Conservation (phyloP, 2,113 vertebrate species). For the Noturus placidus region DNA sequence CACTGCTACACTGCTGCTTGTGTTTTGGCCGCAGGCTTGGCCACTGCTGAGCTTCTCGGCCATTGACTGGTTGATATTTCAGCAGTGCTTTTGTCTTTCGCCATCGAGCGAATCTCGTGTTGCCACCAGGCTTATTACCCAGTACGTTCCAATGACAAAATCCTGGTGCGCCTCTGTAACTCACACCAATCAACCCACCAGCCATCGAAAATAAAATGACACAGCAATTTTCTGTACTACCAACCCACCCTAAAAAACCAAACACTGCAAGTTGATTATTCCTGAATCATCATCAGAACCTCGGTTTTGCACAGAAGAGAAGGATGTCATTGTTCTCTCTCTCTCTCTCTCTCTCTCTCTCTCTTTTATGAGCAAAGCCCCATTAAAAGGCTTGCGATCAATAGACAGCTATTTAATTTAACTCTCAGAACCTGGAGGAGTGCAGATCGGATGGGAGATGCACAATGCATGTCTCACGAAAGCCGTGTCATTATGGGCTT, state of each 20-base stretch:
- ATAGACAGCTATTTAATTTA: conserved; percentile 68
- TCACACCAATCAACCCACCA: not conserved
- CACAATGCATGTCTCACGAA: conserved; percentile 45
- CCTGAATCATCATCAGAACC: conserved; percentile 3
- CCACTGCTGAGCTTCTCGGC: conserved; percentile 10
- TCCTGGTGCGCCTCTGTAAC: conserved; percentile 13
- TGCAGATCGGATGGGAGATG: conserved; percentile 52
- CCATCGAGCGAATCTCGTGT: not conserved
- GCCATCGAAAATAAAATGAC: not conserved
- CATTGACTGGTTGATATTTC: conserved; percentile 10
- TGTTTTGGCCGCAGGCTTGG: conserved; percentile 4
- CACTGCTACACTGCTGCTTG: conserved; percentile 9
- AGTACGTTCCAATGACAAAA: conserved; percentile 11
- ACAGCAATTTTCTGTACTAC: not conserved
- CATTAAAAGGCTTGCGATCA: conserved; percentile 66
- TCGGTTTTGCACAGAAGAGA: conserved; percentile 5
- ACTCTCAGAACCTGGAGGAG: conserved; percentile 49
- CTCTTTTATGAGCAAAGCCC: conserved; percentile 56
- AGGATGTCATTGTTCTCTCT: conserved; percentile 54
- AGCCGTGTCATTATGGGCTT: conserved; percentile 56
- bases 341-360: conserved; percentile 57
- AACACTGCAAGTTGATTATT: not conserved
- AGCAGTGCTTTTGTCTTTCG: not conserved
- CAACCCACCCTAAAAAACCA: not conserved
- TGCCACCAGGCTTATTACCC: conserved; percentile 19